A percentile compares a stretch with the other conserved stretches of the same genome.
These are phyloP conservation scores for Ectemnius cavifrons DNA, from an alignment of 2,888 invertebrate species.

Conservation along the genomic window DNA sequence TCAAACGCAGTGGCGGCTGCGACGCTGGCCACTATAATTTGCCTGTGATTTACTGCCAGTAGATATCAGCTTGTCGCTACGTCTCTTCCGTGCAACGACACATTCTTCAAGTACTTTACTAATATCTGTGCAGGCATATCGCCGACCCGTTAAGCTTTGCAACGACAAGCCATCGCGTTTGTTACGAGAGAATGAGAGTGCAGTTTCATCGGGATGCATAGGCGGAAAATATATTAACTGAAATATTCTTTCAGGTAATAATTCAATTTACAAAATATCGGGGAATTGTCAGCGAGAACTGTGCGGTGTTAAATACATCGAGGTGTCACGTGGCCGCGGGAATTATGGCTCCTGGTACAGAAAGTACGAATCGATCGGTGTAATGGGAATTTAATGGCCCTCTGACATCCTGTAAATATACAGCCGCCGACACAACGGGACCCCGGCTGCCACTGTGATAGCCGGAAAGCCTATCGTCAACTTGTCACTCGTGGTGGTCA, in stretches of 20 bases:
- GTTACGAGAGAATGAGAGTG: too few species aligned
- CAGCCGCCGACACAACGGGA: conserved; percentile 13
- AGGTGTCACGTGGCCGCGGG: conserved; percentile 18
- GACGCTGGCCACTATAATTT: conserved; percentile 55
- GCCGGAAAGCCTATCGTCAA: neutral
- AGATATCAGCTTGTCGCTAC: conserved; percentile 48
- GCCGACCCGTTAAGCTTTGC: too few species aligned
- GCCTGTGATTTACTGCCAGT: conserved; percentile 49
- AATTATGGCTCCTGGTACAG: conserved; percentile 42
- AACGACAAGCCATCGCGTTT: too few species aligned
- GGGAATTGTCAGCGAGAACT: conserved; percentile 40
- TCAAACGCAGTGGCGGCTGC: conserved; percentile 53
- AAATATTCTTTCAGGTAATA: neutral
- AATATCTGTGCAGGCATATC: too few species aligned
- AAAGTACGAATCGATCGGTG: conserved; percentile 60
- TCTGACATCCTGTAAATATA: conserved; percentile 60
- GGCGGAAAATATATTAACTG: too few species aligned
- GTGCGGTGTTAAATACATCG: conserved; percentile 19
- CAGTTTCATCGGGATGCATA: too few species aligned
- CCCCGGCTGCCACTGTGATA: neutral
- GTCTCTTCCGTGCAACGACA: conserved; percentile 33
- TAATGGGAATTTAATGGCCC: conserved; percentile 64
- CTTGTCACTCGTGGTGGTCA: conserved; percentile 5
- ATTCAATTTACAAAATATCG: conserved; percentile 46
- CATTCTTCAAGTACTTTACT: conserved; percentile 8